Evolutionary conservation across 2,888 invertebrate species (phyloP).

Genomic region (Troides oblongomaculatus): DNA sequence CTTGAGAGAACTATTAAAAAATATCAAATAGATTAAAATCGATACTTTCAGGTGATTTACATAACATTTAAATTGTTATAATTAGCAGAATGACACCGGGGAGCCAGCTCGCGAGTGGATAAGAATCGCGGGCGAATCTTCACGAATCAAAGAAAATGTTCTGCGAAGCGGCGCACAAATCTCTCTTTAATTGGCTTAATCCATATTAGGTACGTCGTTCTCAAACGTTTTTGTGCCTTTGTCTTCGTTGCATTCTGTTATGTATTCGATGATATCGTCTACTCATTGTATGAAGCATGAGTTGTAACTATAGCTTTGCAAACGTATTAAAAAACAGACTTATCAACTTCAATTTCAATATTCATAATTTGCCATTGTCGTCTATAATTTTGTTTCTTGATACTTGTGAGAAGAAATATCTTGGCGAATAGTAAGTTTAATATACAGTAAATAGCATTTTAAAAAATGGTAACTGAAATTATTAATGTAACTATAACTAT

Average conservation of each 20-base stretch:
- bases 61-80: slow-evolving; percentile 27
- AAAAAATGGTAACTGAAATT: neutral
- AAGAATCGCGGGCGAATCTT: slow-evolving; percentile 35
- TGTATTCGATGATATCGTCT: slow-evolving; percentile 19
- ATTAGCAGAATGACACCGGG: slow-evolving; percentile 32
- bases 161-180: slow-evolving; percentile 49
- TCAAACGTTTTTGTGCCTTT: slow-evolving; percentile 36
- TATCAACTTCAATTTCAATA: neutral
- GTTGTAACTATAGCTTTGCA: neutral
- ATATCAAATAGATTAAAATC: neutral
- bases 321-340: neutral
- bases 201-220: slow-evolving; percentile 41
- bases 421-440: too few relatives aligned
- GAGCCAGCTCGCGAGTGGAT: slow-evolving; percentile 33
- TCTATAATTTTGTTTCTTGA: too few relatives aligned
- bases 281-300: slow-evolving; percentile 15
- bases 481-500: neutral
- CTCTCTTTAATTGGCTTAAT: slow-evolving; percentile 70
- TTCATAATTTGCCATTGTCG: neutral
- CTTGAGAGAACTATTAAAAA: too few relatives aligned
- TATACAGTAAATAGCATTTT: neutral
- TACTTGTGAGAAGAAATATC: too few relatives aligned
- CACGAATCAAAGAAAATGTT: slow-evolving; percentile 32
- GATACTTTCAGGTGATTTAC: neutral
- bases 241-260: slow-evolving; percentile 35